Percentiles rank a stretch among this genome's conserved stretches.
Conservation (phyloP, 2,888 invertebrate species). For the Drosophila barbarae region DNA sequence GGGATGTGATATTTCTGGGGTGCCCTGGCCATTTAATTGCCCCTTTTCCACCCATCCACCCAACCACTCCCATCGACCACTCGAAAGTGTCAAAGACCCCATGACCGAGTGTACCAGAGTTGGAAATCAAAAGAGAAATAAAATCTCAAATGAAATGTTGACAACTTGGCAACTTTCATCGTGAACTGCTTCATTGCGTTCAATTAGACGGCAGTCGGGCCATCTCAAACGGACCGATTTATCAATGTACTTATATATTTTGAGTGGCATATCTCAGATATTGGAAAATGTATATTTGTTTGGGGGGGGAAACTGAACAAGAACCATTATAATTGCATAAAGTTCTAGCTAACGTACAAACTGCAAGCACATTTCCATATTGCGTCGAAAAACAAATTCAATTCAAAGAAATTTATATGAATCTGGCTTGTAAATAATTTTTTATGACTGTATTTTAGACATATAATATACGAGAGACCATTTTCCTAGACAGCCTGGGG, state of each 20-base stretch:
- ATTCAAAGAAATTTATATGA: not conserved
- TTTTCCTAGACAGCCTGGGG: slow-evolving; percentile 7
- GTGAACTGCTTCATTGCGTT: slow-evolving; percentile 51
- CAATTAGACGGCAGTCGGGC: slow-evolving; percentile 23
- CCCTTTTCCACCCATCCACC: slow-evolving; percentile 12
- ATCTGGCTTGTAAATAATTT: not conserved
- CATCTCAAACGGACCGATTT: slow-evolving; percentile 7
- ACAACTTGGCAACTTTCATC: slow-evolving; percentile 62
- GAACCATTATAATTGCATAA: not conserved
- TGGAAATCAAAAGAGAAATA: slow-evolving; percentile 36
- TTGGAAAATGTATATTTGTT: not conserved
- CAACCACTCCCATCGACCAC: slow-evolving; percentile 5
- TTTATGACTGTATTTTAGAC: not conserved
- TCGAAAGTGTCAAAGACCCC: slow-evolving; percentile 77
- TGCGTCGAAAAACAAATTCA: not conserved
- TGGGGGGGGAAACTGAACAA: too few relatives aligned
- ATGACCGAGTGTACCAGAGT: slow-evolving; percentile 76
- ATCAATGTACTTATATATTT: slow-evolving; percentile 9
- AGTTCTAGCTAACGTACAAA: not conserved
- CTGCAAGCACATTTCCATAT: not conserved
- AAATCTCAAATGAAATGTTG: slow-evolving; percentile 34
- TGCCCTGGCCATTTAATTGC: slow-evolving; percentile 61
- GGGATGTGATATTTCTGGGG: slow-evolving; percentile 38
- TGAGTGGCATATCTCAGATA: slow-evolving; percentile 14
- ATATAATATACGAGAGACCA: not conserved